Conservation (phyloP, 2,888 invertebrate genomes). For the Drosophila anomalipes region DNA sequence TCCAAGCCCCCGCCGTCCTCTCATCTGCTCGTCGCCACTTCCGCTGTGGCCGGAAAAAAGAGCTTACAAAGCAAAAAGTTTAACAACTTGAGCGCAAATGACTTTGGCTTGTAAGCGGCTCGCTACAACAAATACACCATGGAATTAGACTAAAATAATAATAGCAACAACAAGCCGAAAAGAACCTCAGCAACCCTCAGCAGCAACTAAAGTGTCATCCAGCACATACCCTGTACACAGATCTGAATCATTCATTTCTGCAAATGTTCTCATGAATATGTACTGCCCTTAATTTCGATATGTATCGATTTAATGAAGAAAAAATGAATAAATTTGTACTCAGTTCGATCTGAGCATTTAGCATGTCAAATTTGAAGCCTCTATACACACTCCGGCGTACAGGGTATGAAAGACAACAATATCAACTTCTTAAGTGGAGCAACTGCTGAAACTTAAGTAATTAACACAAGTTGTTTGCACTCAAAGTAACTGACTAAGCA, state of each 20-base stretch:
- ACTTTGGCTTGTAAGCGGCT: slow-evolving; percentile 72
- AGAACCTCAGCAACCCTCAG: neutral
- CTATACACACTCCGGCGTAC: neutral
- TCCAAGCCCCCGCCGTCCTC: neutral
- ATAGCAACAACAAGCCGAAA: slow-evolving; percentile 30
- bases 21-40: neutral
- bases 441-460: slow-evolving; percentile 80
- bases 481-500: slow-evolving; percentile 40
- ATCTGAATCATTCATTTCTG: neutral
- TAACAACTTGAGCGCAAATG: slow-evolving; percentile 73
- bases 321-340: neutral
- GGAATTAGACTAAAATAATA: slow-evolving; percentile 66
- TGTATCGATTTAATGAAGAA: neutral
- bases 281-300: neutral
- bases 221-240: neutral
- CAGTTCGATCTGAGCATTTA: neutral
- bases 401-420: slow-evolving; percentile 12
- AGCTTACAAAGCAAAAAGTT: slow-evolving; percentile 74
- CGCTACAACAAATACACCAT: slow-evolving; percentile 65
- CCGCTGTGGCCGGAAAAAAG: slow-evolving; percentile 55
- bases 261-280: neutral
- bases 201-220: neutral
- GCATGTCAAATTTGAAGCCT: neutral
- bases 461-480: slow-evolving; percentile 77
- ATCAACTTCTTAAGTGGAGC: slow-evolving; percentile 69